Conservation (phyloP, 2,888 invertebrate species). For the Hetaerina titia region DNA sequence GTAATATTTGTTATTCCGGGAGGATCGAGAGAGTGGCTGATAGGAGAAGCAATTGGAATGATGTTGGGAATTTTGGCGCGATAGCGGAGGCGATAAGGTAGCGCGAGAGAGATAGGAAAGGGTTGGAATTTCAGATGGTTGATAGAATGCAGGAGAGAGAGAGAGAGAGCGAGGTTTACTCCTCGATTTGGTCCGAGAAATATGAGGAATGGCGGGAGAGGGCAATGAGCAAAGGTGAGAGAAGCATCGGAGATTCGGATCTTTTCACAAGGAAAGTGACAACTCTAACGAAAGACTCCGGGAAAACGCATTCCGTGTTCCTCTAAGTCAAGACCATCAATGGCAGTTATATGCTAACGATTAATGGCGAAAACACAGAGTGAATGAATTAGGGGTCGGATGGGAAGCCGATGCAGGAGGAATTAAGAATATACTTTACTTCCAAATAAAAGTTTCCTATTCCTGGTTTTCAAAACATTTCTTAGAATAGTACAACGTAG, state of each 20-base stretch:
- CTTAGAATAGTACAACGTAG: too few relatives aligned
- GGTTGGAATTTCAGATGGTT: conserved; percentile 25
- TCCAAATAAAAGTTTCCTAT: neutral
- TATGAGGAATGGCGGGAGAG: neutral
- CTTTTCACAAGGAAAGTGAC: neutral
- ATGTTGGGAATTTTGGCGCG: conserved; percentile 29
- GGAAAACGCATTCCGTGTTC: neutral
- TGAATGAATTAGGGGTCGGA: too few relatives aligned
- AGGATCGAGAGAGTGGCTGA: neutral
- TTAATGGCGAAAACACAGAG: too few relatives aligned
- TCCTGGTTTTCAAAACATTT: neutral
- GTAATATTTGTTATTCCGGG: neutral
- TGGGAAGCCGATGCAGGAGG: too few relatives aligned
- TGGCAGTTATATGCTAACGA: neutral
- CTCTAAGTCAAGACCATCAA: neutral
- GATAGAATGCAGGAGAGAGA: neutral
- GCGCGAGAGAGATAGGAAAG: neutral
- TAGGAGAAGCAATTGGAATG: conserved; percentile 22
- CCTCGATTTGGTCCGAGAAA: neutral
- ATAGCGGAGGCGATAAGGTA: neutral
- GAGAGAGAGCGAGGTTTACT: neutral
- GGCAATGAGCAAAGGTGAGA: neutral
- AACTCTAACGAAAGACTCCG: neutral
- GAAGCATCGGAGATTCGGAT: neutral
- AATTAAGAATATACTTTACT: too few relatives aligned